Conservation (phyloP, 2,888 invertebrate species). For the Operophtera brumata region DNA sequence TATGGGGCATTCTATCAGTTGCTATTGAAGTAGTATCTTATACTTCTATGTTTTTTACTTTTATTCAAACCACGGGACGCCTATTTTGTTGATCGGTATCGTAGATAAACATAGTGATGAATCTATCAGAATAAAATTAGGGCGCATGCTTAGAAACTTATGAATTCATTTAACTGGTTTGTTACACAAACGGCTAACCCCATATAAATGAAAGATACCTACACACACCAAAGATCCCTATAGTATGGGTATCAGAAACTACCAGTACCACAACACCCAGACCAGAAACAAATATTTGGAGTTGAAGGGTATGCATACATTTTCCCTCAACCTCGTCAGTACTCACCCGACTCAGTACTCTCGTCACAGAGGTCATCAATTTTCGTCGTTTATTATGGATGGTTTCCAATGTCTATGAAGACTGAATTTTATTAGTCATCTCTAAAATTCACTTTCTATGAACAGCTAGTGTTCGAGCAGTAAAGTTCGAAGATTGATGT, state of each 20-base stretch:
- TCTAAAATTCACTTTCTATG: conserved; percentile 52
- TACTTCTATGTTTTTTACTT: background rate
- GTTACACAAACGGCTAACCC: too few relatives aligned
- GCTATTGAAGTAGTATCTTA: background rate
- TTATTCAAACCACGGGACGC: background rate
- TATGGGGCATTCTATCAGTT: background rate
- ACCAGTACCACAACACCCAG: too few relatives aligned
- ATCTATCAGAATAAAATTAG: background rate
- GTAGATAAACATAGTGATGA: background rate
- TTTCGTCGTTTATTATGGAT: background rate
- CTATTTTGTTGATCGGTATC: background rate
- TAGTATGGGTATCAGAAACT: too few relatives aligned
- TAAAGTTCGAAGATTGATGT: conserved; percentile 68
- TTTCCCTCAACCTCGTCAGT: too few relatives aligned
- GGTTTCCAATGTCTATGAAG: conserved; percentile 6
- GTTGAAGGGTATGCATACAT: too few relatives aligned
- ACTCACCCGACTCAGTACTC: too few relatives aligned
- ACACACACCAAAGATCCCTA: too few relatives aligned
- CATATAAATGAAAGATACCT: too few relatives aligned
- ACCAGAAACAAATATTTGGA: too few relatives aligned
- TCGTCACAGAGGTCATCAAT: background rate
- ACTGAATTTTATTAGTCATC: conserved; percentile 35
- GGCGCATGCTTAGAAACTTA: too few relatives aligned
- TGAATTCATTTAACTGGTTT: background rate
- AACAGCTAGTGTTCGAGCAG: conserved; percentile 30